Base-by-base conservation (phyloP, 2,888 invertebrate genomes). In the Drosophila mulleri region DNA sequence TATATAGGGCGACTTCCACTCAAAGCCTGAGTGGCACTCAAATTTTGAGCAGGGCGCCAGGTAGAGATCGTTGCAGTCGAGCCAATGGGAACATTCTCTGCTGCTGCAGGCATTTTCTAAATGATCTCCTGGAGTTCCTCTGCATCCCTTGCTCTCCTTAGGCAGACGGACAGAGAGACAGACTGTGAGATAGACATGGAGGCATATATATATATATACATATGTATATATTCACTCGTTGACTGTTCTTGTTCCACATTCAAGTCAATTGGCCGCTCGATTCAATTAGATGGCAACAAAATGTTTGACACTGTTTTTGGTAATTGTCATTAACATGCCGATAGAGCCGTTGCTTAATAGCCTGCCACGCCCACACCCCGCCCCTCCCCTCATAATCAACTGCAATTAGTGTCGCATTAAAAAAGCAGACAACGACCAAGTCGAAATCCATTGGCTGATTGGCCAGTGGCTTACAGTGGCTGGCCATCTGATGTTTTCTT, bases 271-370 rank as follows among this genome's bases (percentile, higher is more conserved):
- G 59, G 39, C 71, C 60, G 39, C n/a, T 29, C 65, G 59, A 72
- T 60, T 73, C 72, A 82, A 87, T 84, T 82, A 72, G 72, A 72
- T 68, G 72, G 54, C 75, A 37, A 63, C 72, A 66, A 72, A 79
- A 72, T 85, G 64, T 80, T 82, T 72, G 68, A 69, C 74, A 71
- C 71, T 32, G 32, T 57, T 67, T 75, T 75, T 70, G 70, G 62
- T 67, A 69, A 81, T 79, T 79, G 63, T 82, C 78, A 83, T 84
- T 84, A 87, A 80, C 87, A 72, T 67, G 32, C 57, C 8, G 50
- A 52, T 8, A 37, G 50, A 44, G 61, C 64, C 61, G 65, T 77
- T 77, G 66, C 66, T 29, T 47, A 74, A 78, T 67, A 48, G 41
- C 1, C 2, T n/a, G 53, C 37, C 41, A 14, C 47, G 26, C 62